Percentiles rank a stretch among this genome's conserved stretches.
phyloP scores from a whole-genome alignment of 2,113 vertebrate species.

The Tragelaphus buxtoni region DNA sequence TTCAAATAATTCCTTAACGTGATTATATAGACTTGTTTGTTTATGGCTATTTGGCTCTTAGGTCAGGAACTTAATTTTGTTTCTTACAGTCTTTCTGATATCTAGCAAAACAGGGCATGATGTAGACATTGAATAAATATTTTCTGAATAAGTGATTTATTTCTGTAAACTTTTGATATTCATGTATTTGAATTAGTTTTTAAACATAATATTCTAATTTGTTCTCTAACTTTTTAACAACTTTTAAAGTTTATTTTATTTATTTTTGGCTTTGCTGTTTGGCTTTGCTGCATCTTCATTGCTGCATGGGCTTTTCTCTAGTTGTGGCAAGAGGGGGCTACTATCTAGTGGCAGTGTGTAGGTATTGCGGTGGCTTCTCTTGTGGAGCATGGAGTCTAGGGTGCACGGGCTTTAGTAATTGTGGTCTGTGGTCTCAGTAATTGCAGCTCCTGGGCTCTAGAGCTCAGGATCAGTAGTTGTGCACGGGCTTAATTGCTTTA shows the following conservation, averaged over 20 bases:
- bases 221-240: background rate
- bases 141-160: background rate
- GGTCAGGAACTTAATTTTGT: background rate
- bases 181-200: background rate
- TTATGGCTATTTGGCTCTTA: background rate
- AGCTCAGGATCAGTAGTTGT: background rate
- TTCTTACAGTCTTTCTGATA: background rate
- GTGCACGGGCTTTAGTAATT: background rate
- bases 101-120: background rate
- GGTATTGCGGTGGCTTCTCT: background rate
- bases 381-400: background rate
- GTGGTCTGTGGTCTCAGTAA: background rate
- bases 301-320: background rate
- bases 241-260: background rate
- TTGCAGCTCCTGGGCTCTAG: background rate
- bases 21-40: background rate
- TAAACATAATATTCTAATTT: background rate
- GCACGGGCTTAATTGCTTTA: background rate
- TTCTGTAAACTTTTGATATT: background rate
- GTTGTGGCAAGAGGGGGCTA: background rate
- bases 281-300: background rate
- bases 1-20: background rate
- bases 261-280: background rate
- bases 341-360: background rate
- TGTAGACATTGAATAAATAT: background rate